phyloP scores from a whole-genome alignment of 2,113 vertebrate genomes.

The Corythornis cristatus region DNA sequence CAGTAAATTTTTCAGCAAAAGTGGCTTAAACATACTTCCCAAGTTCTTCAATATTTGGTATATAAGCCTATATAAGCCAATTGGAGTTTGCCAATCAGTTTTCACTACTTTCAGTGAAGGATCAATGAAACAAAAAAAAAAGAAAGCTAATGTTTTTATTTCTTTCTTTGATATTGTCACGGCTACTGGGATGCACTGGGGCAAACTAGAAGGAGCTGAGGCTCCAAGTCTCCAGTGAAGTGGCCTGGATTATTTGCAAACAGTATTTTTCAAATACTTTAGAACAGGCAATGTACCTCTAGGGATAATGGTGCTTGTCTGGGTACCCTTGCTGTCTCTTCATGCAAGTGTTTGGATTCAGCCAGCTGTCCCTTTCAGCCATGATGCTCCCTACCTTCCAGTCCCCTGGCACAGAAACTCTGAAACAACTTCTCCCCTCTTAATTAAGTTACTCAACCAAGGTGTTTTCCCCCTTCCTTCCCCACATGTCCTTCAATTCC shows the following conservation, averaged over 20 bases:
- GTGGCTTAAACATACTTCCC: not conserved
- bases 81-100: not conserved
- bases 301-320: not conserved
- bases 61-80: not conserved
- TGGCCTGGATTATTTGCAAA: not conserved
- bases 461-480: not conserved
- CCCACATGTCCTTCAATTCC: not conserved
- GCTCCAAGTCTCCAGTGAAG: not conserved
- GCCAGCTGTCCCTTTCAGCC: not conserved
- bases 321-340: not conserved
- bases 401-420: not conserved
- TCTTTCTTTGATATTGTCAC: not conserved
- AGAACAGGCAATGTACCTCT: not conserved
- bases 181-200: rapidly evolving
- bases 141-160: not conserved
- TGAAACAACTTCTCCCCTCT: not conserved
- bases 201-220: rapidly evolving
- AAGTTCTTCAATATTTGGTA: not conserved
- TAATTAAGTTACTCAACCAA: not conserved
- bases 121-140: not conserved
- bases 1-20: not conserved
- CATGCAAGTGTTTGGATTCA: not conserved
- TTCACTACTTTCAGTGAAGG: not conserved
- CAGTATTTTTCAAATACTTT: not conserved
- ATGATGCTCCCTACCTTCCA: not conserved